Conservation (phyloP, 1,140 invertebrate species). For the Protaetia brevitarsis region DNA sequence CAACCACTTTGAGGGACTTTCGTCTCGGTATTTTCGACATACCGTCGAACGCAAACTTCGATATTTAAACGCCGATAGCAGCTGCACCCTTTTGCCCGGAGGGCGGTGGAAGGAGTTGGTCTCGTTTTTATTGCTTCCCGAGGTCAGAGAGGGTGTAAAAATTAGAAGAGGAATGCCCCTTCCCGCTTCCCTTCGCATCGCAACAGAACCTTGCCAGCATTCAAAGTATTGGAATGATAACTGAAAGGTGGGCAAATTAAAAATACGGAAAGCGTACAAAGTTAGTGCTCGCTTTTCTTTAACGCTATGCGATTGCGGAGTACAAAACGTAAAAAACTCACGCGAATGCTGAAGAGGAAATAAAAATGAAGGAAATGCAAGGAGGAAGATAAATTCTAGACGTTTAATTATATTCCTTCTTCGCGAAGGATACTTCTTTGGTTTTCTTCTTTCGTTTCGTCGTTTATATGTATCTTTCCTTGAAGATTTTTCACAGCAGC, state of each 20-base stretch:
- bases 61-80: constrained; percentile 27
- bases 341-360: neutral
- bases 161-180: neutral
- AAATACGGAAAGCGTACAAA: too few relatives aligned
- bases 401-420: neutral
- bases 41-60: constrained; percentile 32
- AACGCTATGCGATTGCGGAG: neutral
- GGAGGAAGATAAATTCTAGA: neutral
- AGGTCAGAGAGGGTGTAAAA: neutral
- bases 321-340: neutral
- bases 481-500: too few relatives aligned
- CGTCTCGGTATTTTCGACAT: constrained; percentile 35
- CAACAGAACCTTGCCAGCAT: too few relatives aligned
- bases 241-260: too few relatives aligned
- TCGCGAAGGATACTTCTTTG: neutral
- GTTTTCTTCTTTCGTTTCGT: neutral
- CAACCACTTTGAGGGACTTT: constrained; percentile 36
- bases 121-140: neutral
- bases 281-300: neutral
- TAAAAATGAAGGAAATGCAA: neutral
- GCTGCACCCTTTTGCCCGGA: neutral
- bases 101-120: neutral
- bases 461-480: too few relatives aligned
- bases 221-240: too few relatives aligned
- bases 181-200: neutral